Conservation (phyloP, 1,140 invertebrate species). For the Macrobrachium nipponense region DNA sequence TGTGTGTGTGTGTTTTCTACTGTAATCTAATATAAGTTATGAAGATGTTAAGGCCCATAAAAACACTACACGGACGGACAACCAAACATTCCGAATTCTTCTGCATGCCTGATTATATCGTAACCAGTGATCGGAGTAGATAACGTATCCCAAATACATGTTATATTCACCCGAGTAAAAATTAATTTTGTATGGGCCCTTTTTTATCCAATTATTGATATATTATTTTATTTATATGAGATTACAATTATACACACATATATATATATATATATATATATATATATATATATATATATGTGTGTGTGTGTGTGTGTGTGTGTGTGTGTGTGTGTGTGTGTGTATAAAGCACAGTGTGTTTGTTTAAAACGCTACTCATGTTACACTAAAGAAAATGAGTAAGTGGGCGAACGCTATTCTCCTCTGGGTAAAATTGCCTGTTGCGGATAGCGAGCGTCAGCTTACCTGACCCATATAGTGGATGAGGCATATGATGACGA, state of each 20-base stretch:
- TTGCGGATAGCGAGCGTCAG: not conserved
- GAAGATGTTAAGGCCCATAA: not conserved
- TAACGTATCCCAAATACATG: too few relatives aligned
- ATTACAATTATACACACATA: not conserved
- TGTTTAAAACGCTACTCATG: too few relatives aligned
- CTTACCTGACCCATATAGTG: conserved; percentile 51
- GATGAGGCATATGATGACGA: conserved; percentile 46
- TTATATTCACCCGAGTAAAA: too few relatives aligned
- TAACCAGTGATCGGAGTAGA: too few relatives aligned
- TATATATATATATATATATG: not conserved
- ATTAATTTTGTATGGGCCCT: too few relatives aligned
- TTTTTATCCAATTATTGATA: too few relatives aligned
- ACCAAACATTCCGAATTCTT: not conserved
- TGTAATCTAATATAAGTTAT: not conserved
- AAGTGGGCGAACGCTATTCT: not conserved
- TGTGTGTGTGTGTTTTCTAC: too few relatives aligned
- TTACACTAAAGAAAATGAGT: not conserved
- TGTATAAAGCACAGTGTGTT: too few relatives aligned
- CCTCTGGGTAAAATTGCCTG: not conserved
- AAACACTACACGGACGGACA: not conserved
- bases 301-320: not conserved
- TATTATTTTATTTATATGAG: too few relatives aligned
- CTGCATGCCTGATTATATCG: too few relatives aligned
- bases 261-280: conserved; percentile 2
- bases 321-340: not conserved